Base-by-base conservation (phyloP, 2,113 vertebrate species). In the Sinocyclocheilus grahami region DNA sequence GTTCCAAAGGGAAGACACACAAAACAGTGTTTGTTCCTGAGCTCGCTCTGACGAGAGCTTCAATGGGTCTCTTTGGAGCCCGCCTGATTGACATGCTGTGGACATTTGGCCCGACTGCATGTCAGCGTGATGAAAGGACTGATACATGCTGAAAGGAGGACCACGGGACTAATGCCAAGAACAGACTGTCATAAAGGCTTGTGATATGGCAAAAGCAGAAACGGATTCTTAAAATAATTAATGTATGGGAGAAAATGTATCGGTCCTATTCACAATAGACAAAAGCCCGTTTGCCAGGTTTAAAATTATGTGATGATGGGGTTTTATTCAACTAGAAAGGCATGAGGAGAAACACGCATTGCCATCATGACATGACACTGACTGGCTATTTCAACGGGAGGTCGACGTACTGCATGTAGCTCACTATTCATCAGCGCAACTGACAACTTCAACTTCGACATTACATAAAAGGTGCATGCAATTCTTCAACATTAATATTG, bases 31-130 rank as follows among this genome's bases (percentile, higher is more conserved):
- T 85, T 88, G 88, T 87, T 86, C 71, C 51, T 37, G 48, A 77
- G 14, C 86, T 78, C 27, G 8, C 78, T 80, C 37, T 78, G 84
- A 91, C 83, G 48, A 77, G 76, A 76, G 82, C 78, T 85, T 88
- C 89, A 89, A 87, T 87, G 85, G 65, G 83, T 72, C 83, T 33
- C 30, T 82, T 83, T 82, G 78, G 85, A 86, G 83, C 55, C 39
- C 55, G 65, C 42, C 86, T 88, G 87, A 89, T 85, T 86, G 81
- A 88, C 86, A 91, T 88, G 80, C 87, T 84, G 60, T 22, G 72
- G 85, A 87, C 85, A 85, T 86, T 85, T 86, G 82, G 87, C 78
- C 78, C 78, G 77, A 85, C 80, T 90, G 88, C 51, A 58, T 86
- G 85, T 88, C 86, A 85, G 69, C 11, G 75, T 85, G 74, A 88